A percentile compares a stretch with the other conserved stretches of the same genome.
phyloP scores from a whole-genome alignment of 2,888 invertebrate species.

The Galerucella pusilla region DNA sequence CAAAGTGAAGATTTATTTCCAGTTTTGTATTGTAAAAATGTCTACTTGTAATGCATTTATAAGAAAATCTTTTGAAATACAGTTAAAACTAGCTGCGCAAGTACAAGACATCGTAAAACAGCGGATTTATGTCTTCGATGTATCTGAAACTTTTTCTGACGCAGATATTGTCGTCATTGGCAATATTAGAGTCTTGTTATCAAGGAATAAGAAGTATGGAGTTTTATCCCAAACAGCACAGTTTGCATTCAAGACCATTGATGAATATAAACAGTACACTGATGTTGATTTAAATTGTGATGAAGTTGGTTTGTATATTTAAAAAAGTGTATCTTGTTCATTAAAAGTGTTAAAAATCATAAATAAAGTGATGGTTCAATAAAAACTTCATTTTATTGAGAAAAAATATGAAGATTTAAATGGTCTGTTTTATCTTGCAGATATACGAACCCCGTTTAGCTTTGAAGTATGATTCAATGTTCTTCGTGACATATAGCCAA shows the following conservation, averaged over 20 bases:
- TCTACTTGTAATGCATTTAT: constrained; percentile 9
- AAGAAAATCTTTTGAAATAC: constrained; percentile 22
- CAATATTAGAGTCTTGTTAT: constrained; percentile 21
- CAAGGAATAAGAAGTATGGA: constrained; percentile 19
- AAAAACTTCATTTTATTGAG: too few species aligned
- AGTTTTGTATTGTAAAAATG: background rate
- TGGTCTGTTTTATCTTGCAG: too few species aligned
- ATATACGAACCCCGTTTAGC: too few species aligned
- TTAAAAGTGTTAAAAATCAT: too few species aligned
- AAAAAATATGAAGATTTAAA: too few species aligned
- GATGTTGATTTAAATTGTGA: constrained; percentile 18
- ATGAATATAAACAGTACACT: constrained; percentile 16
- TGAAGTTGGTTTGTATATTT: constrained; percentile 24
- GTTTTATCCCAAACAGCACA: constrained; percentile 28
- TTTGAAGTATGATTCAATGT: too few species aligned
- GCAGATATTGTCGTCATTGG: constrained; percentile 14
- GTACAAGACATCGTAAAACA: background rate
- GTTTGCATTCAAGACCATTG: background rate
- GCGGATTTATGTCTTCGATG: constrained; percentile 19
- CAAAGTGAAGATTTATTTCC: too few species aligned
- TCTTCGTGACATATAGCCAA: too few species aligned
- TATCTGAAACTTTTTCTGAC: constrained; percentile 11
- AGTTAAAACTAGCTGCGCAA: constrained; percentile 12
- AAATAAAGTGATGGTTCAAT: too few species aligned
- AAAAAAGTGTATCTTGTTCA: background rate